A percentile compares a stretch with the other conserved stretches of the same genome.
phyloP scores from a whole-genome alignment of 2,888 invertebrate species.

The Protula sp. region DNA sequence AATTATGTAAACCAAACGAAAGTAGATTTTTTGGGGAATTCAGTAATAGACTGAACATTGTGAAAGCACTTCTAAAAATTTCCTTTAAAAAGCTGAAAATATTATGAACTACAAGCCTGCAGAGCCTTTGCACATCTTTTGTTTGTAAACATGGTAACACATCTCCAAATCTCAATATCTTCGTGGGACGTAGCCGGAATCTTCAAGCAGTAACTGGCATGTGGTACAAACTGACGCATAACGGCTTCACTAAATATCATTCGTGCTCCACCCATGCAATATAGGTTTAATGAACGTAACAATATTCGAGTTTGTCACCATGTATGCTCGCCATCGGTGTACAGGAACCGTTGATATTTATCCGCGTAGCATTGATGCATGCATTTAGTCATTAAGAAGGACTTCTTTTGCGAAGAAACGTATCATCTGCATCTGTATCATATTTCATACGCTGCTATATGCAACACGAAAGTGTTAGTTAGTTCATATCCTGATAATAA shows the following conservation, averaged over 20 bases:
- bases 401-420: background rate
- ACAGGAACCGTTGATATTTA: conserved; percentile 92
- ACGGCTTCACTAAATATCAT: conserved; percentile 87
- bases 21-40: no score
- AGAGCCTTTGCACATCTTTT: conserved; percentile 77
- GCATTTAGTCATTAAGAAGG: background rate
- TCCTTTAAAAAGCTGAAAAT: no score
- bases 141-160: conserved; percentile 89
- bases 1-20: no score
- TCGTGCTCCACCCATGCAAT: conserved; percentile 99
- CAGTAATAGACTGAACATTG: no score
- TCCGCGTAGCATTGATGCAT: conserved; percentile 88
- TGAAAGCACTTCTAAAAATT: no score
- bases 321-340: conserved; percentile 97
- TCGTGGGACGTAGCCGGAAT: conserved; percentile 94
- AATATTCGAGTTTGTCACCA: conserved; percentile 76
- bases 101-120: conserved; percentile 50
- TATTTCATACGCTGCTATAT: no score
- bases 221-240: conserved; percentile 70
- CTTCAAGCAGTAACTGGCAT: conserved; percentile 83
- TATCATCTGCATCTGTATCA: no score
- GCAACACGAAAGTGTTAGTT: no score
- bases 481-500: no score
- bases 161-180: conserved; percentile 95
- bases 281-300: conserved; percentile 86